A percentile compares a stretch with the other conserved stretches of the same genome.
Evolutionary conservation across 2,797 vertebrate species (phyloP).

Genomic region (Dallia pectoralis): DNA sequence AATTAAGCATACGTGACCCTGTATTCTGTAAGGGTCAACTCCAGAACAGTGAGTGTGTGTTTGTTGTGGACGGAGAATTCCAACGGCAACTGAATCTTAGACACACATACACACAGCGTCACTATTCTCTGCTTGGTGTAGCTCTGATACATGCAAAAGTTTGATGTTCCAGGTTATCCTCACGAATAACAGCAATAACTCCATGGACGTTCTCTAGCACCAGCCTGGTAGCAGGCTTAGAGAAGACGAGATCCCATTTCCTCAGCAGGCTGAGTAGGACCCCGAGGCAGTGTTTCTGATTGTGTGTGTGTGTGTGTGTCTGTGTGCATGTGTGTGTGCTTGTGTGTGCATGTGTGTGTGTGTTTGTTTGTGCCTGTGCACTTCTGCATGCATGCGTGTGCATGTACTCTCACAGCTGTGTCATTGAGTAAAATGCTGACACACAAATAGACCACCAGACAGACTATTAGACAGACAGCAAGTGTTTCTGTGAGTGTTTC

Average conservation of each 20-base stretch:
- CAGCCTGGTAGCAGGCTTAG: conserved; percentile 59
- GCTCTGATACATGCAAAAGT: neutral
- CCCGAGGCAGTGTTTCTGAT: conserved; percentile 75
- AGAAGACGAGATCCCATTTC: conserved; percentile 82
- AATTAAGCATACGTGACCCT: conserved; percentile 34
- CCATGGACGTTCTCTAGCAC: conserved; percentile 47
- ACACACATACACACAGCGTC: neutral
- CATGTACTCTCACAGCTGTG: neutral
- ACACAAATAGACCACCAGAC: too few species aligned
- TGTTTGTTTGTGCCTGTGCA: conserved; percentile 33
- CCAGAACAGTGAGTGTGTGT: conserved; percentile 42
- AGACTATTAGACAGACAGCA: too few species aligned
- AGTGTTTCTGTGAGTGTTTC: neutral
- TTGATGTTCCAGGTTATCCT: conserved; percentile 24
- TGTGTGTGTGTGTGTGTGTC: conserved; percentile 51
- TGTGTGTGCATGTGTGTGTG: conserved; percentile 6
- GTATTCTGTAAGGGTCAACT: conserved; percentile 30
- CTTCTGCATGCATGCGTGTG: conserved; percentile 22
- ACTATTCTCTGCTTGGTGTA: neutral
- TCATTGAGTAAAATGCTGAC: too few species aligned
- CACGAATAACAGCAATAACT: conserved; percentile 57
- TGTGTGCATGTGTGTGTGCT: neutral
- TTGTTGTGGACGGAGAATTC: neutral
- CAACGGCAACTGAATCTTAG: neutral
- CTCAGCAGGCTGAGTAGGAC: conserved; percentile 79